Evolutionary conservation across 2,888 invertebrate genomes (phyloP).

Genomic region (Mimumesa dahlbomi): DNA sequence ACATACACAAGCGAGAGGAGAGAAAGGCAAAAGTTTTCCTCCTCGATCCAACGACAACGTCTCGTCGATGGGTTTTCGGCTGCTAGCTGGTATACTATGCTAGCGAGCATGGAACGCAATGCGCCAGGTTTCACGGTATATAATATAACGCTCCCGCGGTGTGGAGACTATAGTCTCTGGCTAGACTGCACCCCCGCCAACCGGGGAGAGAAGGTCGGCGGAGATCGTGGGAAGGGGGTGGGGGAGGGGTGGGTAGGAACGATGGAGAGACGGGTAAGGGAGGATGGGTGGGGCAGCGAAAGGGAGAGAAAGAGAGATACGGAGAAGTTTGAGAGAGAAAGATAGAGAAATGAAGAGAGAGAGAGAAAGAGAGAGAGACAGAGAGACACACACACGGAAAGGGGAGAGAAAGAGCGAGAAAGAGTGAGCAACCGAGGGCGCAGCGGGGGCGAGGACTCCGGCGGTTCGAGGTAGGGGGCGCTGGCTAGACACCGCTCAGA

Average conservation of each 20-base stretch:
- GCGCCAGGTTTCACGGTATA: conserved; percentile 36
- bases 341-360: conserved; percentile 49
- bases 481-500: conserved; percentile 81
- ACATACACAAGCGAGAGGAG: too few relatives aligned
- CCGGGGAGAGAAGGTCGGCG: conserved; percentile 69
- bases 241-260: conserved; percentile 68
- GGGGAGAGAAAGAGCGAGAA: conserved; percentile 72
- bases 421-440: conserved; percentile 47
- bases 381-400: conserved; percentile 67
- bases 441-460: conserved; percentile 64
- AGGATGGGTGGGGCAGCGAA: conserved; percentile 53
- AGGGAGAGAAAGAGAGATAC: conserved; percentile 30
- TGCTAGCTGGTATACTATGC: conserved; percentile 41
- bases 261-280: conserved; percentile 44
- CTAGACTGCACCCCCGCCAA: conserved; percentile 76
- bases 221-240: conserved; percentile 67
- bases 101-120: conserved; percentile 24
- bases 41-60: conserved; percentile 42
- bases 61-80: conserved; percentile 58
- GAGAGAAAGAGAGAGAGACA: conserved; percentile 68
- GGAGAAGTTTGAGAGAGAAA: conserved; percentile 24
- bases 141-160: conserved; percentile 66
- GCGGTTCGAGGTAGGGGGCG: conserved; percentile 79
- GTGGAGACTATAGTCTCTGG: conserved; percentile 73
- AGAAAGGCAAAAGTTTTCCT: conserved; percentile 45